Base-by-base conservation (phyloP, 2,888 invertebrate species). In the Amphipyra berbera region DNA sequence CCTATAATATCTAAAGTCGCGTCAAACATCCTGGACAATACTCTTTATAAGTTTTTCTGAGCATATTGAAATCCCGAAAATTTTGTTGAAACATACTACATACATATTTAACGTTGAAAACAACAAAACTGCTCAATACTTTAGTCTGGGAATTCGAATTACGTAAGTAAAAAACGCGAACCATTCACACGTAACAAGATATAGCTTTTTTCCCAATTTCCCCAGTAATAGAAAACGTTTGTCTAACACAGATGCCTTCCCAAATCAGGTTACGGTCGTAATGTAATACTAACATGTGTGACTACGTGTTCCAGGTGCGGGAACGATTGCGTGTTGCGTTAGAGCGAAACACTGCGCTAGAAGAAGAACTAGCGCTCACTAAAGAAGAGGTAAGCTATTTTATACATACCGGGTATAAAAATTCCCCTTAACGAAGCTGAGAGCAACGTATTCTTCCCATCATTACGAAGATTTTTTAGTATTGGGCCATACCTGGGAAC, bases 311-410 rank as follows among this genome's bases (percentile, higher is more conserved):
- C 13, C 91, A 99, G 98, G 99, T 99, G 68, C 97, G 99, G 79
- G 99, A 99, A 95, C 96, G 99, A 88, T 96, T 99, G 90, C 97
- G 99, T 83, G 98, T 99, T 61, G 98, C 99, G 80, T 96, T 99
- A 90, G 99, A 99, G 94, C 97, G 98, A 90, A 99, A 99, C 90
- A 98, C 98, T 71, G 97, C 97, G 76, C 96, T 99, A 91, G 99
- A 99, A 95, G 99, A 99, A 91, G 99, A 99, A 95, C 96, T 99
- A 90, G 96, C 97, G 84, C 96, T 97, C 95, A 98, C 98, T 96
- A 99, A 98, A 97, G 98, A 99, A 95, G 99, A 99, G 96, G 98
- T 98, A 94, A 95, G 95, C 88, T 15, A 12, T 9, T 10, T 38
- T 9, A 21, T 33, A 4, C 30, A 44, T 15, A 21, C 12, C 21